Evolutionary conservation across 1,140 invertebrate species (phyloP).

Genomic region (Sitophilus oryzae): DNA sequence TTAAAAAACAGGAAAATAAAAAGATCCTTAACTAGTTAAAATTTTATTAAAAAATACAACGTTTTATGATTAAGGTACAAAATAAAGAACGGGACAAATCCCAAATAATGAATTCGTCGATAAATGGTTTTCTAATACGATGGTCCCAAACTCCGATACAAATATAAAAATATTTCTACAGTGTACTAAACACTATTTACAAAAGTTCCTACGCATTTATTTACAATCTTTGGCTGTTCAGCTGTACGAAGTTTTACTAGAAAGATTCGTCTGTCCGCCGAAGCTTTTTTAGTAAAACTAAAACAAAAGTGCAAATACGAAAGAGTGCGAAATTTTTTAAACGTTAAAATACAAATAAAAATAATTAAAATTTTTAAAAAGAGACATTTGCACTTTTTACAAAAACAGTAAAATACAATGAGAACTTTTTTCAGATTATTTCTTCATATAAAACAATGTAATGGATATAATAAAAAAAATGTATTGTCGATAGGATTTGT

Average conservation of each 20-base stretch:
- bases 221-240: conserved; percentile 39
- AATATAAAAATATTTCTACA: conserved; percentile 6
- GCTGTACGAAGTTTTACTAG: conserved; percentile 43
- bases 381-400: conserved; percentile 28
- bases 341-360: background rate
- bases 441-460: background rate
- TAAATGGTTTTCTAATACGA: conserved; percentile 1
- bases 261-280: conserved; percentile 20
- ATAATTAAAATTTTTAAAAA: conserved; percentile 1
- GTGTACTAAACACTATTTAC: conserved; percentile 11
- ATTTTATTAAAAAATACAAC: conserved; percentile 13
- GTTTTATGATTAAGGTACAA: background rate
- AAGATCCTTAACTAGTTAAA: too few relatives aligned
- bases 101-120: background rate
- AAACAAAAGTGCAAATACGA: conserved; percentile 26
- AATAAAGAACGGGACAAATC: conserved; percentile 2
- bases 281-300: conserved; percentile 37
- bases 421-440: background rate
- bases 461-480: background rate
- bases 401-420: conserved; percentile 2
- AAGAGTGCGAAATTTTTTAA: background rate
- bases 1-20: too few relatives aligned
- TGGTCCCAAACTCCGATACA: conserved; percentile 11
- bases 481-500: too few relatives aligned
- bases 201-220: conserved; percentile 2